Percentiles rank a stretch among this genome's conserved stretches.
Evolutionary conservation across 2,888 invertebrate genomes (phyloP).

Genomic region (Catocala nupta): DNA sequence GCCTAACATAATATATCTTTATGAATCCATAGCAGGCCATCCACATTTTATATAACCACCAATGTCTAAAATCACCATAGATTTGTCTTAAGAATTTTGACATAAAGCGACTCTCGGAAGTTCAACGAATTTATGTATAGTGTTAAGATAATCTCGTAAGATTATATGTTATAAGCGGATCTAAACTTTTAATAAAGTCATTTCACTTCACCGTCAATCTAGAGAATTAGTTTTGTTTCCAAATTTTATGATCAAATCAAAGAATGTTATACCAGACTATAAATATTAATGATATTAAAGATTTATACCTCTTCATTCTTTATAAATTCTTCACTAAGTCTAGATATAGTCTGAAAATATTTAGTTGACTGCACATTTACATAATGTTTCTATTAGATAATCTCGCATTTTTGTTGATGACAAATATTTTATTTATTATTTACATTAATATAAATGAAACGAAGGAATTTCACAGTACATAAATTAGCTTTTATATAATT

Average conservation of each 20-base stretch:
- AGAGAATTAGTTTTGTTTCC: conserved; percentile 6
- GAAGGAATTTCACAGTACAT: conserved; percentile 46
- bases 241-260: conserved; percentile 11
- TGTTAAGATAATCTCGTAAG: conserved; percentile 20
- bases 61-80: not conserved
- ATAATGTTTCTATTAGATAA: conserved; percentile 41
- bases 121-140: conserved; percentile 12
- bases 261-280: conserved; percentile 18
- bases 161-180: conserved; percentile 7
- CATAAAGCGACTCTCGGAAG: conserved; percentile 5
- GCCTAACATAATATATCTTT: too few species aligned
- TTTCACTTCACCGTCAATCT: conserved; percentile 6
- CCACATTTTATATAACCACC: conserved; percentile 1
- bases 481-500: conserved; percentile 40
- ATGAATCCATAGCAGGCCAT: too few species aligned
- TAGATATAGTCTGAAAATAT: conserved; percentile 26
- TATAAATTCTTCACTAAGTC: conserved; percentile 33
- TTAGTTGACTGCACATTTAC: conserved; percentile 27
- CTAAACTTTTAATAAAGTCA: conserved; percentile 12
- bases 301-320: conserved; percentile 27
- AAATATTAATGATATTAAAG: conserved; percentile 22
- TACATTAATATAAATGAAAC: conserved; percentile 34
- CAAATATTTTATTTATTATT: conserved; percentile 29
- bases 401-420: conserved; percentile 28
- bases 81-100: conserved; percentile 9